Evolutionary conservation across 2,113 vertebrate species (phyloP).

Genomic region (Ceyx cyanopectus): DNA sequence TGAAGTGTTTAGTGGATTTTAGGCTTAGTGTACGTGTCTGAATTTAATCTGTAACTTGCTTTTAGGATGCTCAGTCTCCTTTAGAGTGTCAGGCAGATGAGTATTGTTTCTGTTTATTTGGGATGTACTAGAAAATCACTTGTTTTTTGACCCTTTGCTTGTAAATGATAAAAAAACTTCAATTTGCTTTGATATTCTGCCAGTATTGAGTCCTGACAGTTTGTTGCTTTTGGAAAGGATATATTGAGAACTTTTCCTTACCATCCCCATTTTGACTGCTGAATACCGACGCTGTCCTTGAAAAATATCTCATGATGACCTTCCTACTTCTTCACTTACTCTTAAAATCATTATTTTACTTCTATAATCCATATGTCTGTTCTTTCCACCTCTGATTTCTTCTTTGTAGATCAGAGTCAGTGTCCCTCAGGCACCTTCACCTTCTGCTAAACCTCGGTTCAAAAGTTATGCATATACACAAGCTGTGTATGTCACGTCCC

Average conservation of each 20-base stretch:
- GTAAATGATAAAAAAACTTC: background rate
- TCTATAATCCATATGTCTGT: background rate
- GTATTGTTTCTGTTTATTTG: slow-evolving; percentile 29
- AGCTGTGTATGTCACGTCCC: slow-evolving; percentile 90
- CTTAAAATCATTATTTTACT: background rate
- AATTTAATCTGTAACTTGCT: slow-evolving; percentile 14
- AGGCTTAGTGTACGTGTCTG: background rate
- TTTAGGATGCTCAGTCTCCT: background rate
- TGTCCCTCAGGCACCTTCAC: slow-evolving; percentile 88
- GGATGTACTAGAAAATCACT: slow-evolving; percentile 13
- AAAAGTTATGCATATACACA: slow-evolving; percentile 96
- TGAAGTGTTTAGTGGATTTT: background rate
- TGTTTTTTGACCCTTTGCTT: background rate
- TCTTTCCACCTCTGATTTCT: slow-evolving; percentile 63
- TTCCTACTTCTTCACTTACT: background rate
- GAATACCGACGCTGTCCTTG: background rate
- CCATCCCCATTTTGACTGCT: background rate
- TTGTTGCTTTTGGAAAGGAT: background rate
- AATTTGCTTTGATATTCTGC: background rate
- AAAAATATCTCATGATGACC: background rate
- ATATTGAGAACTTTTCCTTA: slow-evolving; percentile 5
- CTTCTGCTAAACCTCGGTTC: slow-evolving; percentile 91
- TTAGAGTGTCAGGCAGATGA: background rate
- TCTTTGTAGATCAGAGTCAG: slow-evolving; percentile 90
- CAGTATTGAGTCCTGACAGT: background rate